These are phyloP conservation scores for Odontothrips loti DNA, from an alignment of 2,888 invertebrate species.

Conservation along the genomic window DNA sequence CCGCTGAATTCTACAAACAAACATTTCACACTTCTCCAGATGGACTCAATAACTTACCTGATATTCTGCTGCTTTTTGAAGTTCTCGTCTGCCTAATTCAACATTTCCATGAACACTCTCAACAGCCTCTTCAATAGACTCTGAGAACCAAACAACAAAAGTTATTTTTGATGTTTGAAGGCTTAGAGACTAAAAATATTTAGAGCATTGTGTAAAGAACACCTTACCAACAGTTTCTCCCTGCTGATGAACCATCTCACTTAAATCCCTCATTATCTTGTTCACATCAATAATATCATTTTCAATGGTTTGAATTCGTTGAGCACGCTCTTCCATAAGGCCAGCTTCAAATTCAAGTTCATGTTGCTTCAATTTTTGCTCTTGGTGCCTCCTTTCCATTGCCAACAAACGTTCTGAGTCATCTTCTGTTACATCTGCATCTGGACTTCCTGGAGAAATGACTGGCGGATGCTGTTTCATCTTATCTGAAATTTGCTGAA, in stretches of 20 bases:
- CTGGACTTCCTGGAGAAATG: neutral
- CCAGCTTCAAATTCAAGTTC: conserved; percentile 70
- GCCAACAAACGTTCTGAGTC: conserved; percentile 44
- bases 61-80: conserved; percentile 75
- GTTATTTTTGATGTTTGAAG: neutral
- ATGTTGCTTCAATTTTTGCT: conserved; percentile 45
- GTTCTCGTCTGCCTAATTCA: conserved; percentile 70
- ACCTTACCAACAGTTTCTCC: conserved; percentile 63
- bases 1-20: neutral
- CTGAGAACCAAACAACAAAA: conserved; percentile 51
- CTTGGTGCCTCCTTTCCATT: conserved; percentile 44
- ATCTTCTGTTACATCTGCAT: conserved; percentile 47
- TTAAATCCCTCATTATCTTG: conserved; percentile 74
- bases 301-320: conserved; percentile 74
- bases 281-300: conserved; percentile 77
- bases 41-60: too few relatives aligned
- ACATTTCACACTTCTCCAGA: too few relatives aligned
- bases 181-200: conserved; percentile 32
- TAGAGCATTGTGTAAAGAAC: conserved; percentile 31
- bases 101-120: conserved; percentile 70
- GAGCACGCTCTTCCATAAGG: conserved; percentile 73
- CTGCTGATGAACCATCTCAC: conserved; percentile 66
- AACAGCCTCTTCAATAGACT: conserved; percentile 76
- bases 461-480: conserved; percentile 59
- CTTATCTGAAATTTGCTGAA: conserved; percentile 61